These are phyloP conservation scores for Zoanthus solanderi DNA, from an alignment of 92 coral and sea anemone genomes.

Conservation along the genomic window DNA sequence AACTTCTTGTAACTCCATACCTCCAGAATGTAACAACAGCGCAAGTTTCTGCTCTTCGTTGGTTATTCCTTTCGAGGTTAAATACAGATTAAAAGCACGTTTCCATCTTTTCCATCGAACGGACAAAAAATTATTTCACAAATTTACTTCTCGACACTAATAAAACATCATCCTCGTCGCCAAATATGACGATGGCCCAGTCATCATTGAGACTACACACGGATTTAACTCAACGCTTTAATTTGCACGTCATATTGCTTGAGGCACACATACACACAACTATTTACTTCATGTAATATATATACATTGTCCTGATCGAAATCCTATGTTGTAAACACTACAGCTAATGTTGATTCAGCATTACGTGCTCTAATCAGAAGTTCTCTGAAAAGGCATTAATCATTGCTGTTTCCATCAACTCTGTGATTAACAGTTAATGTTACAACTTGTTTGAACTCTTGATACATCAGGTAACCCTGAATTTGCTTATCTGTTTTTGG, in stretches of 20 bases:
- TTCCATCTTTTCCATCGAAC: background rate
- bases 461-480: conserved; percentile 57
- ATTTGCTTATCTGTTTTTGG: conserved; percentile 63
- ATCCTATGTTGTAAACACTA: too few species aligned
- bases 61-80: background rate
- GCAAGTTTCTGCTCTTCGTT: conserved; percentile 46
- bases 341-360: conserved; percentile 47
- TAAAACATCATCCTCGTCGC: background rate
- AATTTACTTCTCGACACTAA: background rate
- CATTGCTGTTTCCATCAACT: conserved; percentile 48
- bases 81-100: background rate
- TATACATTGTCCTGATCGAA: background rate
- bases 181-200: background rate
- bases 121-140: background rate
- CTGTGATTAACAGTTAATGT: conserved; percentile 52
- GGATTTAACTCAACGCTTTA: background rate
- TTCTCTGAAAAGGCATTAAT: conserved; percentile 54
- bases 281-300: background rate
- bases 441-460: conserved; percentile 49
- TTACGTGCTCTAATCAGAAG: conserved; percentile 48
- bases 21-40: conserved; percentile 54
- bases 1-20: conserved; percentile 65
- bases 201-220: background rate
- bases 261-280: background rate
- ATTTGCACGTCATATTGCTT: background rate